These are phyloP conservation scores for Elaeidobius kamerunicus DNA, from an alignment of 2,888 invertebrate species.

Conservation along the genomic window DNA sequence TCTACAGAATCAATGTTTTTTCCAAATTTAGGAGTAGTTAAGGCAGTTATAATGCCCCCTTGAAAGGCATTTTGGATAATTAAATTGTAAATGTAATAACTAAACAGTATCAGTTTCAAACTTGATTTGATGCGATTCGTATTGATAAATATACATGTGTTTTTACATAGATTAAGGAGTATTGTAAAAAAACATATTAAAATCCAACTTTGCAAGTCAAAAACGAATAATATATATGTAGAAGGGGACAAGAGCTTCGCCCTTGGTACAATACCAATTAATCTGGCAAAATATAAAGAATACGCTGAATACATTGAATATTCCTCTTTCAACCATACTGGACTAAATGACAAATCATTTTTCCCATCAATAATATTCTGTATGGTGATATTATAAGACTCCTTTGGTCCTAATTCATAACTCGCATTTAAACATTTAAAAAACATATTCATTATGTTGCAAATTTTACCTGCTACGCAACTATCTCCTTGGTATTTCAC, in stretches of 20 bases:
- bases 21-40: slow-evolving; percentile 16
- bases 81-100: slow-evolving; percentile 2
- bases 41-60: slow-evolving; percentile 19
- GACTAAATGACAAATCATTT: slow-evolving; percentile 15
- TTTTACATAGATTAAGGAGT: background rate
- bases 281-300: background rate
- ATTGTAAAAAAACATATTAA: slow-evolving; percentile 1
- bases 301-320: slow-evolving; percentile 2
- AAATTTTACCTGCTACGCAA: slow-evolving; percentile 6
- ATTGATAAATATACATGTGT: no score
- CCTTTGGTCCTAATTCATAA: background rate
- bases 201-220: slow-evolving; percentile 15
- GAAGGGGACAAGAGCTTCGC: slow-evolving; percentile 6
- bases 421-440: slow-evolving; percentile 14
- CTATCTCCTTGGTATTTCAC: background rate
- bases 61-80: slow-evolving; percentile 18
- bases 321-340: slow-evolving; percentile 4
- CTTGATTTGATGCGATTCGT: no score
- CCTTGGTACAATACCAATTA: slow-evolving; percentile 12
- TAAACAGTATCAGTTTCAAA: background rate
- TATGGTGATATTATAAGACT: background rate
- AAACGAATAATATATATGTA: slow-evolving; percentile 10
- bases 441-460: slow-evolving; percentile 12
- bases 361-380: slow-evolving; percentile 5
- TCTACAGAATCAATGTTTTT: slow-evolving; percentile 20